Evolutionary conservation across 2,888 invertebrate genomes (phyloP).

Genomic region (Plebejus melissa): DNA sequence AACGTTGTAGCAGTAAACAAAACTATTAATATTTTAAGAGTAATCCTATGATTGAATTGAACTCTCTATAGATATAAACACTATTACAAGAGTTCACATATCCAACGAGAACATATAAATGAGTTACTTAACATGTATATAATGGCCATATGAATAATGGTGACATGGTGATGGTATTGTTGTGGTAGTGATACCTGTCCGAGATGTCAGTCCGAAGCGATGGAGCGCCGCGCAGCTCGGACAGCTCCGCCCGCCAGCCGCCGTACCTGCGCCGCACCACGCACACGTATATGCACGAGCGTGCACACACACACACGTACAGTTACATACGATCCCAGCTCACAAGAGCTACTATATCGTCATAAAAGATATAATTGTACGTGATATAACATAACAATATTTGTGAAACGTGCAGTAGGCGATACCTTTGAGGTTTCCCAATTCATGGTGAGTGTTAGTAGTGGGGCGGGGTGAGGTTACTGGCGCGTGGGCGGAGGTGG

Average conservation of each 20-base stretch:
- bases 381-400: constrained; percentile 9
- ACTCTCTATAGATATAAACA: background rate
- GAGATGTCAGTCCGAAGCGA: constrained; percentile 7
- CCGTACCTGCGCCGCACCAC: constrained; percentile 40
- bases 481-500: background rate
- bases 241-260: constrained; percentile 43
- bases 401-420: background rate
- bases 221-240: constrained; percentile 48
- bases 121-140: background rate
- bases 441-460: constrained; percentile 7
- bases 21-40: background rate
- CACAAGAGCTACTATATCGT: background rate
- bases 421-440: background rate
- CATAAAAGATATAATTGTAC: constrained; percentile 12
- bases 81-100: background rate
- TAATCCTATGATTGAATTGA: background rate
- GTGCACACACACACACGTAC: constrained; percentile 23
- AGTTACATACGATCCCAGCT: constrained; percentile 28
- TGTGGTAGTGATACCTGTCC: constrained; percentile 18
- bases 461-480: constrained; percentile 19
- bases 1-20: background rate
- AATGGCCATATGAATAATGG: background rate
- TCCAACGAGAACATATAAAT: background rate
- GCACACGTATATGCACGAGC: constrained; percentile 26
- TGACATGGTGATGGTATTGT: constrained; percentile 4